These are phyloP conservation scores for Leptopilina myrica DNA, from an alignment of 2,888 invertebrate genomes.

Conservation along the genomic window DNA sequence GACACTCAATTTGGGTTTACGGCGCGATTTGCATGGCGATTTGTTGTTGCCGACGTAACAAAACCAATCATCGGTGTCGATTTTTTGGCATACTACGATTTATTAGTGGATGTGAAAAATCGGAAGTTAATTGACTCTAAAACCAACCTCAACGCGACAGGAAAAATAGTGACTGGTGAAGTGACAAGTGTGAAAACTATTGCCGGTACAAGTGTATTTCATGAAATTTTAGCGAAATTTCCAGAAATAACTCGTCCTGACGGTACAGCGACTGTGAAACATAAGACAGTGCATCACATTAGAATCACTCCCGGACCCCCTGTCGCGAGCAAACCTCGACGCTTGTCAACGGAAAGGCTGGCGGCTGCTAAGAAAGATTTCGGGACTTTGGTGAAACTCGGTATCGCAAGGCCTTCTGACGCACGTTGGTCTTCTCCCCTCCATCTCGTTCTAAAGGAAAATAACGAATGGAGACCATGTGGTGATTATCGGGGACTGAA, in stretches of 20 bases:
- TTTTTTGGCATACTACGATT: conserved; percentile 63
- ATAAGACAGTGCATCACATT: conserved; percentile 52
- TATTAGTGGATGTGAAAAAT: conserved; percentile 60
- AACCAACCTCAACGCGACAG: neutral
- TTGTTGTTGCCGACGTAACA: conserved; percentile 66
- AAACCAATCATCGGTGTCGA: conserved; percentile 69
- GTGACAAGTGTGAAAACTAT: neutral
- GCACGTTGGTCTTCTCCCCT: neutral
- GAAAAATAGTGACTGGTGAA: neutral
- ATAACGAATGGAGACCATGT: neutral
- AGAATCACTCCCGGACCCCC: neutral
- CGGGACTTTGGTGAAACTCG: neutral
- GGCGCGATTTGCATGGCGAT: conserved; percentile 63
- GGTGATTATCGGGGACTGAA: neutral
- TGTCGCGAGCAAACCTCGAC: conserved; percentile 37
- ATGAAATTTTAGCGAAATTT: conserved; percentile 14
- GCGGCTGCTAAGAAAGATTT: neutral
- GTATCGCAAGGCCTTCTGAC: neutral
- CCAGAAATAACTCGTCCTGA: conserved; percentile 41
- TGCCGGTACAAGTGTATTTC: neutral
- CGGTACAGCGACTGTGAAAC: conserved; percentile 27
- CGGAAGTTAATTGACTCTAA: conserved; percentile 55
- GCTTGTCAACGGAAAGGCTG: conserved; percentile 40
- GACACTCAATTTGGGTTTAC: conserved; percentile 53
- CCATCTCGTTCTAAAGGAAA: neutral